Evolutionary conservation across 2,888 invertebrate species (phyloP).

Genomic region (Mycalesis mineus): DNA sequence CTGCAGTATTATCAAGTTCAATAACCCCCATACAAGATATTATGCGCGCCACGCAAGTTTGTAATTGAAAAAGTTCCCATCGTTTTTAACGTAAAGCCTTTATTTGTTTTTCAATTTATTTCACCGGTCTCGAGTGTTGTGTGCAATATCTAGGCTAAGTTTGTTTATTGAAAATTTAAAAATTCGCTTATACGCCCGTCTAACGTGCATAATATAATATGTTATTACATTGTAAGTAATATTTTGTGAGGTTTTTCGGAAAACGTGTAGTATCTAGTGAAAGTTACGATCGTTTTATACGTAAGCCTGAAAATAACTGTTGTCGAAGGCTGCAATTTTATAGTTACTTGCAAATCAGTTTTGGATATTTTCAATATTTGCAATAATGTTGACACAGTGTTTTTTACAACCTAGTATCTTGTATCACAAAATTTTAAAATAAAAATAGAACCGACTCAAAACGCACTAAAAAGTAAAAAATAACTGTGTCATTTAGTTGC

Average conservation of each 20-base stretch:
- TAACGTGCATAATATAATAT: conserved; percentile 7
- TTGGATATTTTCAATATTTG: too few species aligned
- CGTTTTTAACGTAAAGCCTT: conserved; percentile 53
- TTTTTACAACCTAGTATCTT: too few species aligned
- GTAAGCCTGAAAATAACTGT: background rate
- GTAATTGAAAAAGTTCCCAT: conserved; percentile 75
- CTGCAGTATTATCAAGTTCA: conserved; percentile 32
- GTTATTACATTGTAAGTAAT: background rate
- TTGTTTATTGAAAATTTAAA: conserved; percentile 42
- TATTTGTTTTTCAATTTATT: conserved; percentile 56
- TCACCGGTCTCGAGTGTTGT: conserved; percentile 42
- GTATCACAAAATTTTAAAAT: too few species aligned
- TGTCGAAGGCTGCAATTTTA: background rate
- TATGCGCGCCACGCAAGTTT: conserved; percentile 64
- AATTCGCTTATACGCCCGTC: conserved; percentile 31
- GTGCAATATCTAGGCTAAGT: conserved; percentile 40
- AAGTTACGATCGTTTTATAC: background rate
- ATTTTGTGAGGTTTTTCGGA: background rate
- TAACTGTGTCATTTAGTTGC: too few species aligned
- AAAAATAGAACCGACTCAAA: too few species aligned
- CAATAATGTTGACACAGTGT: too few species aligned
- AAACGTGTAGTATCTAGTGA: background rate
- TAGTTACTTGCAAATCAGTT: too few species aligned
- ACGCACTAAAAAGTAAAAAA: too few species aligned
- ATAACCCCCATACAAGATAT: conserved; percentile 43